Evolutionary conservation across 2,888 invertebrate species (phyloP).

Genomic region (Alcis repandata): DNA sequence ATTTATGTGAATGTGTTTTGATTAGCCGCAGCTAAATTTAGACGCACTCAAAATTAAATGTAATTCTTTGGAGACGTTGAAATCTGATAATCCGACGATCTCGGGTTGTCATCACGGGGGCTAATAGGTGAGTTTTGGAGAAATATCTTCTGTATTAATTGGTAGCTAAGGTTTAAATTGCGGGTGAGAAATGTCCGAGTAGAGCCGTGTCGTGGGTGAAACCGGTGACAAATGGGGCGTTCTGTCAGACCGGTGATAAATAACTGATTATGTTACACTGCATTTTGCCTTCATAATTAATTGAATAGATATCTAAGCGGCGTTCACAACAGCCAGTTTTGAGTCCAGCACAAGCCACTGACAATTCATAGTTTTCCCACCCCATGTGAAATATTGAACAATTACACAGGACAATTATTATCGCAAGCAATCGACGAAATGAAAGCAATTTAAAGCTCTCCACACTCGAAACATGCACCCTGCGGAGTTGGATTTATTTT

Average conservation of each 20-base stretch:
- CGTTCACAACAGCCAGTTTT: slow-evolving; percentile 62
- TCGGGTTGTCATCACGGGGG: slow-evolving; percentile 77
- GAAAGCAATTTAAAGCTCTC: slow-evolving; percentile 69
- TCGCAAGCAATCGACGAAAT: slow-evolving; percentile 64
- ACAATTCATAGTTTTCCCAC: slow-evolving; percentile 63
- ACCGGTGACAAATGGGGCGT: slow-evolving; percentile 82
- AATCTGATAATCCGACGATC: slow-evolving; percentile 80
- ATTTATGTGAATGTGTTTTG: slow-evolving; percentile 46
- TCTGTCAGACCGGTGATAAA: slow-evolving; percentile 83
- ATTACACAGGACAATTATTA: slow-evolving; percentile 61
- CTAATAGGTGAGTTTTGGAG: slow-evolving; percentile 63
- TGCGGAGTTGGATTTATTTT: slow-evolving; percentile 69
- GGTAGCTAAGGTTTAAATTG: slow-evolving; percentile 66
- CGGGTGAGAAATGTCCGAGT: slow-evolving; percentile 76
- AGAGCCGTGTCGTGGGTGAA: slow-evolving; percentile 77
- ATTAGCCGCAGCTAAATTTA: slow-evolving; percentile 58
- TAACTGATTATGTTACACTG: slow-evolving; percentile 85
- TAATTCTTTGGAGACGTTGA: slow-evolving; percentile 73
- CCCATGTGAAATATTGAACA: slow-evolving; percentile 65
- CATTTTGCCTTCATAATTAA: slow-evolving; percentile 83
- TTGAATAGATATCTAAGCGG: slow-evolving; percentile 77
- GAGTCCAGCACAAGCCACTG: slow-evolving; percentile 62
- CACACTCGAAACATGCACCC: slow-evolving; percentile 65
- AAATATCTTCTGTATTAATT: slow-evolving; percentile 63
- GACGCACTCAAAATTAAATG: slow-evolving; percentile 68